Evolutionary conservation across 2,113 vertebrate species (phyloP), one percentile per base, ranked within the genome.

Genomic region (Zapus hudsonius): DNA sequence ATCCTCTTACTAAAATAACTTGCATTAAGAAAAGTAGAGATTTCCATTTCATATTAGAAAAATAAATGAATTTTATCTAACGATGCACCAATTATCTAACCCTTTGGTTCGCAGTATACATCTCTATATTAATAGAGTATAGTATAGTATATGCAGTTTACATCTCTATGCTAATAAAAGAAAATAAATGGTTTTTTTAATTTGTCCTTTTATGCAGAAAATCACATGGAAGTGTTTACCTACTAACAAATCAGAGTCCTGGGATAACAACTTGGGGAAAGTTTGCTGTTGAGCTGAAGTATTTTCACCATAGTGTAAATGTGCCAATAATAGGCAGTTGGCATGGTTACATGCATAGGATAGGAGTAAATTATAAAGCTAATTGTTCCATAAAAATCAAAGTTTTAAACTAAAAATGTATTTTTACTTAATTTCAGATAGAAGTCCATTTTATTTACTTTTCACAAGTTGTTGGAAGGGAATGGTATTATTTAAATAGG

Each of bases 341-440:
- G 29, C 44, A 47, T 81, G 52, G 40, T 89, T 59, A 36, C 3
- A 70, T 82, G 89, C 15, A 40, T 25, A 66, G 29, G 38, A 75
- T n/a, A 82, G 19, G 25, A 79, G 6, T 87, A 23, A 66, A 4
- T 81, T 84, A 38, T 19, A 66, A 57, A 70, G 52, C 20, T 76
- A 57, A 64, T 42, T 81, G 16, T 86, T 94, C 52, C 16, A 22
- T 57, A 67, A 74, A n/a, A 61, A 87, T 31, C 31, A 87, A 5
- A 70, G 55, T 83, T 89, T 80, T 89, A 86, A 84, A 86, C 15
- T 66, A 70, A 82, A 90, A 82, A 52, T 85, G 19, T 84, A 61
- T 87, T 63, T 89, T 91, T 86, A 80, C 55, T 83, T 83, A 36
- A 87, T 89, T 95, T 96, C 59, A 70, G 8, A 16, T 80, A 38